Conservation (phyloP, 2,113 vertebrate genomes). For the Sciurus niger region DNA sequence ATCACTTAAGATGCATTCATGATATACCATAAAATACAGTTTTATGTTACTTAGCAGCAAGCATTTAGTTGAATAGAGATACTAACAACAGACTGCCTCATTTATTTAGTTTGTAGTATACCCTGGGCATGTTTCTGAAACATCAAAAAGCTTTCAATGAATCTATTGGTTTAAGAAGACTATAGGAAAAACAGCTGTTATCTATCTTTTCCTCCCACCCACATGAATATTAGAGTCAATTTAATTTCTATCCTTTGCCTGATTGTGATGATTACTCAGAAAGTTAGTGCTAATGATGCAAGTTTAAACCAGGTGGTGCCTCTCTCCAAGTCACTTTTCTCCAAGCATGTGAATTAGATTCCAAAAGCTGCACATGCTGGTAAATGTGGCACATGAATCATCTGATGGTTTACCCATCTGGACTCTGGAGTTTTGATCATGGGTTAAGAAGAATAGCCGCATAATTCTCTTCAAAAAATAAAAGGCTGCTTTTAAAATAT, state of each 20-base stretch:
- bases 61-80: slow-evolving; percentile 56
- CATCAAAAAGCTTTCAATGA: neutral
- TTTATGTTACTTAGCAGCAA: slow-evolving; percentile 3
- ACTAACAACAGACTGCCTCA: slow-evolving; percentile 49
- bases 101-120: neutral
- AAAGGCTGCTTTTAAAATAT: neutral
- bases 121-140: neutral
- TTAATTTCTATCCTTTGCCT: neutral
- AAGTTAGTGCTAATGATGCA: slow-evolving; percentile 78
- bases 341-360: slow-evolving; percentile 20
- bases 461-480: neutral
- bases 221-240: slow-evolving; percentile 58
- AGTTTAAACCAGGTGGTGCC: slow-evolving; percentile 69
- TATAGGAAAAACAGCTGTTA: slow-evolving; percentile 59
- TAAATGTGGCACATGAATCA: neutral
- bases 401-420: slow-evolving; percentile 10
- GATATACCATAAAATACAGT: slow-evolving; percentile 30
- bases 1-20: neutral
- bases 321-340: slow-evolving; percentile 11
- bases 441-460: slow-evolving; percentile 2
- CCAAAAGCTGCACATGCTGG: slow-evolving; percentile 13
- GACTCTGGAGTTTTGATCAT: slow-evolving; percentile 13
- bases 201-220: slow-evolving; percentile 38
- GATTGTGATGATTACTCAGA: slow-evolving; percentile 68
- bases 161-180: neutral